Base-by-base conservation (phyloP, 2,888 invertebrate species). In the Sabellastarte sp. region DNA sequence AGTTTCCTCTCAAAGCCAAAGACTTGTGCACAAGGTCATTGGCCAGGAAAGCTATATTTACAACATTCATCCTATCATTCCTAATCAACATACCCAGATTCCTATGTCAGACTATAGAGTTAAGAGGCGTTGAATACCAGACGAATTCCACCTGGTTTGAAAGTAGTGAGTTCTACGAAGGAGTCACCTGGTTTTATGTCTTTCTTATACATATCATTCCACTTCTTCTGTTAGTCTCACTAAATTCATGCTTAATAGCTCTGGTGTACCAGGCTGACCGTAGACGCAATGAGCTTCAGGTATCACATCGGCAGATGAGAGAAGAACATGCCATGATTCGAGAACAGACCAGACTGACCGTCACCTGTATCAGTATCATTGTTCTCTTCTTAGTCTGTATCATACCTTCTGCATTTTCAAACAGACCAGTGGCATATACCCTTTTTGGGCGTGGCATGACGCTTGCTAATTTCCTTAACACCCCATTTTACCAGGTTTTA, bases 301-400 rank as follows among this genome's bases (percentile, higher is more conserved):
- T 15, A 41, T 41, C 41, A 41, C 41, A 20, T 15, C 10, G 10
- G 41, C 41, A 15, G 20, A 10, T 15, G 20, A 10, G 20, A 15
- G 41, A 41, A 20, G 41, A 41, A 10, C 10, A 15, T 15, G 20
- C 10, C 28, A 26, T 53, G 24, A 20, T 26, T 10, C 20, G 75
- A 20, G 79, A 80, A 59, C 79, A 80, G 63, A 73, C 74, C 10
- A 73, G 80, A 5, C 73, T 80, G 29, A 80, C 79, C 3, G 69
- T 77, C 51, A 79, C 79, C 0, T 75, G 79, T 56, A 78, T 79
- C 65, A 75, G 76, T 63, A 80, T 80, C 57, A 76, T 77, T 26
- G 74, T 73, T 62, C 73, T 79, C 52, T 80, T 80, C 63, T 76
- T 77, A 32, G 60, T 79, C 61, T 77, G 79, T 60, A 77, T 79